Conservation (phyloP, 2,797 vertebrate genomes). For the Sternotherus odoratus region DNA sequence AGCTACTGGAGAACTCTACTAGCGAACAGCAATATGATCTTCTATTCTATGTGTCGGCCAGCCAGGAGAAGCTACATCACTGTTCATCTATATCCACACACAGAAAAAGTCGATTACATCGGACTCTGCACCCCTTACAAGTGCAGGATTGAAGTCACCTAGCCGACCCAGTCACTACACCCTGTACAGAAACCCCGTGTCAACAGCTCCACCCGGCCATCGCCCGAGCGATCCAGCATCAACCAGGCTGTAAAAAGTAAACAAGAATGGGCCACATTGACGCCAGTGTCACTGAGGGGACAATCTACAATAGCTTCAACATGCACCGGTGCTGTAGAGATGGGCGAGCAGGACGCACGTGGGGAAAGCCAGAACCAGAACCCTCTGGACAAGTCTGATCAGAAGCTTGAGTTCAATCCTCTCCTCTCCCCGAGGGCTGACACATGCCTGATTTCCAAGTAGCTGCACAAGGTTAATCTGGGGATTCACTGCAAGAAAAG, state of each 20-base stretch:
- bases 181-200: background rate
- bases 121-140: background rate
- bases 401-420: background rate
- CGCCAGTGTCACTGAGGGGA: background rate
- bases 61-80: background rate
- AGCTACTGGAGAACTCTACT: background rate
- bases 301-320: too few relatives aligned
- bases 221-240: background rate
- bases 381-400: background rate
- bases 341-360: background rate
- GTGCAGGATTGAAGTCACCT: background rate
- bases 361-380: background rate
- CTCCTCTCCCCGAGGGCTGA: background rate
- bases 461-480: too few relatives aligned
- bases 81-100: background rate
- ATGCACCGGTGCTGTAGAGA: background rate
- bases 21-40: background rate
- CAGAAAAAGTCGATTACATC: background rate
- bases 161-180: background rate
- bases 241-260: background rate
- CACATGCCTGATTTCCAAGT: too few relatives aligned
- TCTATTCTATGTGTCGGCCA: background rate
- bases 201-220: background rate
- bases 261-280: background rate
- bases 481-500: background rate